phyloP scores from a whole-genome alignment of 2,888 invertebrate genomes.

The Tiliacea aurago region DNA sequence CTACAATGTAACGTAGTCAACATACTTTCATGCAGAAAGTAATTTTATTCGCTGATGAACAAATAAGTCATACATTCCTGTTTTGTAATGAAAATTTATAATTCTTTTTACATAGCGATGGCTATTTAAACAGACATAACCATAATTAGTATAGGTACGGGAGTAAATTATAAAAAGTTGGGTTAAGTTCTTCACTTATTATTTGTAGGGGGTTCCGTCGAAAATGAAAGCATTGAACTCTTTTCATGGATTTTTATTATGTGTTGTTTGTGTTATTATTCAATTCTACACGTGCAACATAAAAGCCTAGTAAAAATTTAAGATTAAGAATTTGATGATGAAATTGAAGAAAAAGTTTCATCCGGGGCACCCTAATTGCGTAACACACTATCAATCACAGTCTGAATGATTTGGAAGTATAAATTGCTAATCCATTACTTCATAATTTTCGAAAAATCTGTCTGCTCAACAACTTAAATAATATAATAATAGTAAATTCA shows the following conservation, averaged over 20 bases:
- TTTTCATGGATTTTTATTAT: neutral
- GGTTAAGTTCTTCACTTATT: neutral
- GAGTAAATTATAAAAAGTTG: slow-evolving; percentile 54
- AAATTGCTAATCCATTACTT: no score
- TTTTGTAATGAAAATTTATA: slow-evolving; percentile 50
- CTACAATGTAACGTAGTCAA: slow-evolving; percentile 22
- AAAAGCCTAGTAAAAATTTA: neutral
- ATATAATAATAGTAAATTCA: no score
- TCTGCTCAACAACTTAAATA: no score
- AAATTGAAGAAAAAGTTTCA: no score
- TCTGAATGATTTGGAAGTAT: no score
- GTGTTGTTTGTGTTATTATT: neutral
- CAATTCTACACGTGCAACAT: neutral
- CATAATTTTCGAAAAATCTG: no score
- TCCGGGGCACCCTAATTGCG: no score
- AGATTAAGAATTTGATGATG: no score
- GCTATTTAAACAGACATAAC: slow-evolving; percentile 57
- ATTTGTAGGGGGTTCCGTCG: slow-evolving; percentile 28
- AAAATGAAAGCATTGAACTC: neutral
- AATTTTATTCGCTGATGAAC: slow-evolving; percentile 41
- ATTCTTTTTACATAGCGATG: slow-evolving; percentile 49
- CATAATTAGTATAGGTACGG: slow-evolving; percentile 68
- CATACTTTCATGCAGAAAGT: slow-evolving; percentile 27
- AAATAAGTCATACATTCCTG: slow-evolving; percentile 56
- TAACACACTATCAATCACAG: no score